Base-by-base conservation (phyloP, 2,888 invertebrate genomes). In the Geotrupes spiniger region DNA sequence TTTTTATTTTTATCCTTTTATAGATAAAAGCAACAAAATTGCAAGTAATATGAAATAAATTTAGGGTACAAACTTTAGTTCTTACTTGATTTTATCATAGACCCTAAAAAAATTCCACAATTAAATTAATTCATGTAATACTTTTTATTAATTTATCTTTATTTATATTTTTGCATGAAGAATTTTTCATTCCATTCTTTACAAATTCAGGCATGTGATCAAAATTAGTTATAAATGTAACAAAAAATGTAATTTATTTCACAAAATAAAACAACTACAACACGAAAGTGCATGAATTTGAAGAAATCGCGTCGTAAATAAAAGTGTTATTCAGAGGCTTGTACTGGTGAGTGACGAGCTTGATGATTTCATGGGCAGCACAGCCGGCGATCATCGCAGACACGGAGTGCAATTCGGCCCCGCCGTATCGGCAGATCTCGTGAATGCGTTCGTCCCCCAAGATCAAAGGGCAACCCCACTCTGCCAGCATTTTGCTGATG, bases 311-410 rank as follows among this genome's bases (percentile, higher is more conserved):
- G 78, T 98, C 96, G 74, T 94, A 96, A 59, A 99, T 85, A 71
- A 92, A 91, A 0, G 92, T 93, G 74, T 98, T 97, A 73, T 96
- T 87, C 46, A 99, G 81, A 27, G 98, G 98, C 65, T 93, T 90
- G 74, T 95, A 99, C 76, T 99, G 99, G 65, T 85, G 84, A 2
- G 98, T 98, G 45, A 97, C 81, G 47, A 99, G 78, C 77, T 99
- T 99, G 56, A 97, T 93, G 2, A 87, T 86, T 78, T 98, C 98
- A 67, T 99, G 98, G 4, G 97, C 96, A 16, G 90, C 89, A 69
- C 93, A 89, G 2, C 97, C 98, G 53, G 89, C 92, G 72, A 69
- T 51, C 64, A 73, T 92, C 4, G 98, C 89, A 8, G 97, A 93
- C 8, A 98, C 84, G 21, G 93, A 89, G 72, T 98, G 98, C 50